Evolutionary conservation across 2,888 invertebrate species (phyloP).

Genomic region (Lasioglossum pauxillum): DNA sequence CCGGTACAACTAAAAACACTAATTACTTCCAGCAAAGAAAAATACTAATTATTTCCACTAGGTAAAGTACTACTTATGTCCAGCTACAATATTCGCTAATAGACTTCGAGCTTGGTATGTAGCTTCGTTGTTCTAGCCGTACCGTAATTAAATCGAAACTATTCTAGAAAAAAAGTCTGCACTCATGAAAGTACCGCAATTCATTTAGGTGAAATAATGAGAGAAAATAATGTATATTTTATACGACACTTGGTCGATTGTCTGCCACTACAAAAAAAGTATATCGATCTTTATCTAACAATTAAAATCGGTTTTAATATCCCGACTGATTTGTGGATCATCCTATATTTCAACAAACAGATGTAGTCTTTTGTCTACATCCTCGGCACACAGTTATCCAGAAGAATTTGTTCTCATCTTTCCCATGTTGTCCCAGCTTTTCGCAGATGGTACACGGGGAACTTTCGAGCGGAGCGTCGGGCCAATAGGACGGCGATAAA

Average conservation of each 20-base stretch:
- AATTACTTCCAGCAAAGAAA: background rate
- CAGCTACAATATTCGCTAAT: background rate
- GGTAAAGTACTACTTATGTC: background rate
- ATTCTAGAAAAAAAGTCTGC: background rate
- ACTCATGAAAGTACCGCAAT: background rate
- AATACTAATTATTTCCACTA: conserved; percentile 1
- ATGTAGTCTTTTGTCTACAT: background rate
- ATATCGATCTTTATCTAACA: no score
- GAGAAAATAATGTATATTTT: background rate
- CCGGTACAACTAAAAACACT: background rate
- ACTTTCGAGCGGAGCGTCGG: background rate
- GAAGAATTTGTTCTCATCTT: background rate
- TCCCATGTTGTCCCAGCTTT: background rate
- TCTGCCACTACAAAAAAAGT: no score
- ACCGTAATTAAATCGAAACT: background rate
- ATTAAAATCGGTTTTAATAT: background rate
- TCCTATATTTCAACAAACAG: background rate
- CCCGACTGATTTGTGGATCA: background rate
- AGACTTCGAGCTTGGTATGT: background rate
- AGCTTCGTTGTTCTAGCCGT: background rate
- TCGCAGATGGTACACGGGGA: background rate
- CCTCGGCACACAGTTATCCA: background rate
- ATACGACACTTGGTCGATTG: no score
- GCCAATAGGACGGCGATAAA: conserved; percentile 25
- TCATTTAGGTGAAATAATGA: background rate